Evolutionary conservation across 2,113 vertebrate genomes (phyloP).

Genomic region (Eleginops maclovinus): DNA sequence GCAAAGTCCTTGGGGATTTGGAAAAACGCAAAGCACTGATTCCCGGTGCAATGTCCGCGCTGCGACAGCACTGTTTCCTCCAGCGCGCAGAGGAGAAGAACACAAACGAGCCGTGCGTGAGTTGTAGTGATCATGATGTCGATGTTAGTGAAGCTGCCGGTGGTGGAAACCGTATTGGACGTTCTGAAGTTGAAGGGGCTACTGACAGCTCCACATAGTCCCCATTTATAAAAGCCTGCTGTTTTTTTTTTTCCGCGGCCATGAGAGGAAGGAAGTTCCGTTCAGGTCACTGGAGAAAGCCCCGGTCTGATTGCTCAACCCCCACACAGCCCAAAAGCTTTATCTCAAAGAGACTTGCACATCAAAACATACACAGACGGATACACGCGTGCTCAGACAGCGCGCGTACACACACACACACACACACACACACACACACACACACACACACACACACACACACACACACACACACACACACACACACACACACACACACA

Average conservation of each 20-base stretch:
- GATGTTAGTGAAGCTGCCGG: not conserved
- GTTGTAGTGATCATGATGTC: constrained; percentile 30
- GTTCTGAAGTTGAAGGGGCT: not conserved
- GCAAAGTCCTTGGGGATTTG: not conserved
- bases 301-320: constrained; percentile 60
- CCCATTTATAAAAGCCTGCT: constrained; percentile 63
- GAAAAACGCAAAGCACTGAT: constrained; percentile 25
- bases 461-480: constrained; percentile 1
- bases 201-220: constrained; percentile 6
- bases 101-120: not conserved
- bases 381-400: constrained; percentile 2
- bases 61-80: constrained; percentile 1
- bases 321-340: constrained; percentile 16
- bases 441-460: constrained; percentile 1
- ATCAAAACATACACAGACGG: constrained; percentile 14
- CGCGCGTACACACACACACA: no score
- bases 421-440: not conserved
- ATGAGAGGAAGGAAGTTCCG: constrained; percentile 71
- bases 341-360: constrained; percentile 36
- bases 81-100: constrained; percentile 39
- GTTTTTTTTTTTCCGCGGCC: not conserved
- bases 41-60: constrained; percentile 26
- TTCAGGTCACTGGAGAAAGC: constrained; percentile 3
- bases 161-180: not conserved
- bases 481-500: not conserved